Evolutionary conservation across 2,888 invertebrate genomes (phyloP).

Genomic region (Sphaeridia pumilis): DNA sequence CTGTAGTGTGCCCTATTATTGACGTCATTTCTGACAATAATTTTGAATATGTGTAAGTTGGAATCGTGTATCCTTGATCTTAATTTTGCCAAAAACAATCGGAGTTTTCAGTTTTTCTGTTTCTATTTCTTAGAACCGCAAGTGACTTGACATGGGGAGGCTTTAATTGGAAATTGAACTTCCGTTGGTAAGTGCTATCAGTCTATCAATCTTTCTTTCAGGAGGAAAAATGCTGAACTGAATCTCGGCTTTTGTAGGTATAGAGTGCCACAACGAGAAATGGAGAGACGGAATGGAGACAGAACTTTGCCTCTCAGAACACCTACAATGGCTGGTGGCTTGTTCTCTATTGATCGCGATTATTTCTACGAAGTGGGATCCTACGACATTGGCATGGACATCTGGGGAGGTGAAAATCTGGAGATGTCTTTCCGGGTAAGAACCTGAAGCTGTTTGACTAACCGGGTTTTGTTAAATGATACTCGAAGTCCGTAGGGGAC

Average conservation of each 20-base stretch:
- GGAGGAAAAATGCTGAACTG: too few relatives aligned
- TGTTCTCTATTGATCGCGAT: conserved; percentile 73
- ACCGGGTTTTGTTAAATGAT: too few relatives aligned
- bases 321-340: conserved; percentile 96
- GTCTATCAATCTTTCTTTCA: too few relatives aligned
- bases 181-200: conserved; percentile 88
- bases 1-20: conserved; percentile 95
- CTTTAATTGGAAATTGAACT: conserved; percentile 99
- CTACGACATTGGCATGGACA: conserved; percentile 99
- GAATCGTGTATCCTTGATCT: neutral
- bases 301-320: conserved; percentile 83
- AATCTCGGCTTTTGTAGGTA: too few relatives aligned
- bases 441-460: conserved; percentile 41
- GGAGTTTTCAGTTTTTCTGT: too few relatives aligned
- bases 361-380: conserved; percentile 97
- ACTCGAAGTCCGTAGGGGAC: too few relatives aligned
- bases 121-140: too few relatives aligned
- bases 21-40: conserved; percentile 98
- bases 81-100: conserved; percentile 17
- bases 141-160: conserved; percentile 98
- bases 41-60: conserved; percentile 73
- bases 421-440: conserved; percentile 52
- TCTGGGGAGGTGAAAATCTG: conserved; percentile 68
- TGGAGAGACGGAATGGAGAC: conserved; percentile 84
- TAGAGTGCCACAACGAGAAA: conserved; percentile 92